Percentiles rank a stretch among this genome's conserved stretches.
Evolutionary conservation across 2,888 invertebrate genomes (phyloP).

Genomic region (Anthophora plumipes): DNA sequence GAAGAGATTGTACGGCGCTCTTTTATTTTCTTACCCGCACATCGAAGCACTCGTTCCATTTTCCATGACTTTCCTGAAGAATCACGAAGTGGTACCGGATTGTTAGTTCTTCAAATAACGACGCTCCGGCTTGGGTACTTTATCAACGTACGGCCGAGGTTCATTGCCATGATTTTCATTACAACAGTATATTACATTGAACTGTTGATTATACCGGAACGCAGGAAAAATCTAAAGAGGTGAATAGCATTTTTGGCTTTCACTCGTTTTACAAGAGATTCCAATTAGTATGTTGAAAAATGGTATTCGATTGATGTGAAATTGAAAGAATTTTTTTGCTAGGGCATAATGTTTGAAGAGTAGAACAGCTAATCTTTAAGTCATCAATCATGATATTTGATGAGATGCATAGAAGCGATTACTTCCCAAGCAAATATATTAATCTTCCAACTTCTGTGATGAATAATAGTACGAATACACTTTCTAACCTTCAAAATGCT

Average conservation of each 20-base stretch:
- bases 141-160: neutral
- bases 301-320: no score
- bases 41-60: neutral
- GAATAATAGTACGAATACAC: no score
- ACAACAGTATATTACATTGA: neutral
- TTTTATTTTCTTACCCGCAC: neutral
- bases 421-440: no score
- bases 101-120: neutral
- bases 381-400: no score
- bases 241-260: neutral
- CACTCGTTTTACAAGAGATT: no score
- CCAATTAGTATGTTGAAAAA: no score
- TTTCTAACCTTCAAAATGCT: no score
- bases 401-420: no score
- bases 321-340: no score
- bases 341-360: no score
- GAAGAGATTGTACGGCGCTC: neutral
- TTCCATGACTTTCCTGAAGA: neutral
- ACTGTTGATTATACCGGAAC: neutral
- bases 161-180: neutral
- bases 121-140: neutral
- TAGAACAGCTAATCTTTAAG: no score
- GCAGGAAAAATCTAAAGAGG: neutral
- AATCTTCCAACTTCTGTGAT: no score
- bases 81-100: neutral